Evolutionary conservation across 2,888 invertebrate genomes (phyloP), one percentile per base, ranked within the genome.

Genomic region (Argynnis bischoffii): DNA sequence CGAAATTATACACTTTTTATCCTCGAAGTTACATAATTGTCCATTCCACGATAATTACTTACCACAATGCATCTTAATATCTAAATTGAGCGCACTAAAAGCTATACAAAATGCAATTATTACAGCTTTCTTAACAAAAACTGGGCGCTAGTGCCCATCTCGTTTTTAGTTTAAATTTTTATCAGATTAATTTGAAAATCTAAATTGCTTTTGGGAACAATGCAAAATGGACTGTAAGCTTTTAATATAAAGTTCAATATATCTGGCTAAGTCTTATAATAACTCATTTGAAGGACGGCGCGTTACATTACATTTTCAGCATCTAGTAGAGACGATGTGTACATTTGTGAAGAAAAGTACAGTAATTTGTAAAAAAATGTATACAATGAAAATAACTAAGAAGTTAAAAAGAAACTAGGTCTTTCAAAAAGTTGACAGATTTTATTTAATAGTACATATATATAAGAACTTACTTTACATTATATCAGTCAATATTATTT

Each of bases 221-320:
- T 1, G n/a, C 6, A 66, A 64, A 64, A 48, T 53, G 16, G 48
- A 26, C 66, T 51, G 21, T 67, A 63, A n/a, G 15, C 2, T 3
- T 16, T 8, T 47, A 18, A 3, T 1, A 63, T 70, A 69, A 50
- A 35, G 60, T 63, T n/a, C 3, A 50, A 6, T 55, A 16, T 63
- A 8, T 15, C 16, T 6, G 5, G 31, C 0, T 18, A 15, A 15
- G 46, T 41, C 13, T 48, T 48, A 57, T 55, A 59, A 75, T 74
- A 73, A 74, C 64, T 73, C 75, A 75, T 66, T 70, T 64, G 68
- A 69, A 69, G 69, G 70, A 73, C 69, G 69, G 64, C 72, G 63
- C 55, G 71, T 67, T 69, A 59, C 70, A 72, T 72, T 71, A 69
- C 72, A 70, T 72, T 73, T 72, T 66, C 69, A 69, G 72, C 72